Conservation (phyloP, 2,113 vertebrate genomes). For the Nibea albiflora region DNA sequence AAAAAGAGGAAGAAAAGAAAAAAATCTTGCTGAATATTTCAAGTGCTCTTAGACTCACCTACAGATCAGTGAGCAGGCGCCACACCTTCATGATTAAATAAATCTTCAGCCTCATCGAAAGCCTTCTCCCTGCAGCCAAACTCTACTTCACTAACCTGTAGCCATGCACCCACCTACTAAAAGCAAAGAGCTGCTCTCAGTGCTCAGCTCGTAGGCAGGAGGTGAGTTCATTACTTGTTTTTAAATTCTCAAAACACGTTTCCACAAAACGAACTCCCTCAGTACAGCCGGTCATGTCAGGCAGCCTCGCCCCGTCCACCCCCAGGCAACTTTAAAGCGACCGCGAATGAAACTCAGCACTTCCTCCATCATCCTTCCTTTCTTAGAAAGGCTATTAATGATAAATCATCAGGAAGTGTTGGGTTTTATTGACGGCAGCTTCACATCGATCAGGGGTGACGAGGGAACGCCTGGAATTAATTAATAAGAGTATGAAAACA, state of each 20-base stretch:
- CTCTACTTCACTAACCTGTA: not conserved
- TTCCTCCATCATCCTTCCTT: too few species aligned
- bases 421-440: not conserved
- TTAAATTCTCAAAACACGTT: not conserved
- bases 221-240: not conserved
- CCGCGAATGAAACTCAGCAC: not conserved
- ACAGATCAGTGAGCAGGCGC: not conserved
- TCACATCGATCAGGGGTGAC: not conserved
- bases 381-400: not conserved
- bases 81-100: constrained; percentile 25
- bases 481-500: not conserved
- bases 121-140: constrained; percentile 57
- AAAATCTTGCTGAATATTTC: constrained; percentile 12
- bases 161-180: not conserved
- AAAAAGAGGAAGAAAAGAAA: not conserved
- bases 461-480: not conserved
- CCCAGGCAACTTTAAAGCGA: not conserved
- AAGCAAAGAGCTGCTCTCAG: not conserved
- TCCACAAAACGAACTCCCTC: not conserved
- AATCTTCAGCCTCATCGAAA: constrained; percentile 44
- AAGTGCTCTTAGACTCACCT: constrained; percentile 37
- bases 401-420: not conserved
- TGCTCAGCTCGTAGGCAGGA: not conserved
- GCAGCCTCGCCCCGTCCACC: too few species aligned
- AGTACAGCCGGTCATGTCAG: not conserved